Conservation (phyloP, 2,888 invertebrate species). For the Pammene aurita region DNA sequence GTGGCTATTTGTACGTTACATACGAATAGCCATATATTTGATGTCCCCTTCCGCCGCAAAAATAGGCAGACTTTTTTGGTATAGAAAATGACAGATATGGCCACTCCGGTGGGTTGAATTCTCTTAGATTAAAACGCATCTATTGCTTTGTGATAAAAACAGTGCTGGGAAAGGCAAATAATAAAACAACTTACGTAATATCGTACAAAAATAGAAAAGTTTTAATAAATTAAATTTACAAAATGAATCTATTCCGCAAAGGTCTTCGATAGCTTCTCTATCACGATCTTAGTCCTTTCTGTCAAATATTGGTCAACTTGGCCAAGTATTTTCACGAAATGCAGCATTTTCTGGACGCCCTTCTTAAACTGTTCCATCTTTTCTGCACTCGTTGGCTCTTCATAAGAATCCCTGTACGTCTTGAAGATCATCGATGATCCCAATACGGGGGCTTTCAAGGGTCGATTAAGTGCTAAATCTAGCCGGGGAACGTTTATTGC, state of each 20-base stretch:
- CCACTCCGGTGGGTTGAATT: too few species aligned
- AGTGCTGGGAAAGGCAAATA: neutral
- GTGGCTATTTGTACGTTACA: too few species aligned
- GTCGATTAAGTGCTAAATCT: slow-evolving; percentile 40
- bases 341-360: slow-evolving; percentile 73
- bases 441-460: slow-evolving; percentile 58
- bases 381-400: slow-evolving; percentile 70
- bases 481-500: slow-evolving; percentile 59
- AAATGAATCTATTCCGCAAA: slow-evolving; percentile 61
- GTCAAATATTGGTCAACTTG: slow-evolving; percentile 74
- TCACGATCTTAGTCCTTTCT: slow-evolving; percentile 69
- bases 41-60: too few species aligned
- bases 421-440: slow-evolving; percentile 57
- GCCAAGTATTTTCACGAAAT: slow-evolving; percentile 72
- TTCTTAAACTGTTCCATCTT: slow-evolving; percentile 74
- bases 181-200: slow-evolving; percentile 2
- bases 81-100: too few species aligned
- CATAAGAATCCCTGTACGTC: slow-evolving; percentile 51
- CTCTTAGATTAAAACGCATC: too few species aligned
- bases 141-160: too few species aligned
- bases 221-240: slow-evolving; percentile 26
- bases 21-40: too few species aligned
- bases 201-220: slow-evolving; percentile 33
- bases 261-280: slow-evolving; percentile 72
- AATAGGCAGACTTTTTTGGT: too few species aligned